Conservation (phyloP, 2,113 vertebrate species). For the Brachyhypopomus occidentalis region DNA sequence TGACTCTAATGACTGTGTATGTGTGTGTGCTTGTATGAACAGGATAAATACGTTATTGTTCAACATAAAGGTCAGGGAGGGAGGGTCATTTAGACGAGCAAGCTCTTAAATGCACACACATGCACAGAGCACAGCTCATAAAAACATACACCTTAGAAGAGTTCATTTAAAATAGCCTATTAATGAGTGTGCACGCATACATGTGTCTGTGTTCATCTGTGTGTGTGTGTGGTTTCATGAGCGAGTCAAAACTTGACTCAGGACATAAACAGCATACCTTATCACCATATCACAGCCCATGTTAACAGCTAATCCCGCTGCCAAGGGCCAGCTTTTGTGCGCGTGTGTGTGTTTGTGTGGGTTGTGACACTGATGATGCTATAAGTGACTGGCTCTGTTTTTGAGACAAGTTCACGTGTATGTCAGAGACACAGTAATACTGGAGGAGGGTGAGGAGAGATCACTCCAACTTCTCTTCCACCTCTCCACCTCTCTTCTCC, state of each 20-base stretch:
- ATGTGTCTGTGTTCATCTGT: background rate
- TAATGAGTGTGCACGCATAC: slow-evolving; percentile 1
- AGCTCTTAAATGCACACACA: background rate
- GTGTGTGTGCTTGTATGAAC: background rate
- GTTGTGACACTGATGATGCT: background rate
- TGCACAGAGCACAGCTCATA: background rate
- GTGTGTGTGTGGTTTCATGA: slow-evolving; percentile 49
- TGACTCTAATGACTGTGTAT: slow-evolving; percentile 28
- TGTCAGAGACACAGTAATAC: background rate
- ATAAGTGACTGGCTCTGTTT: background rate
- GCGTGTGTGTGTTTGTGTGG: slow-evolving; percentile 26
- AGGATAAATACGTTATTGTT: slow-evolving; percentile 45
- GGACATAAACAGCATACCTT: slow-evolving; percentile 11
- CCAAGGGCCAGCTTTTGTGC: background rate
- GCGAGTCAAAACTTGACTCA: slow-evolving; percentile 21
- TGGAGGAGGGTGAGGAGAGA: too few species aligned
- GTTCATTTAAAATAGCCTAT: background rate
- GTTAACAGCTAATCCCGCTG: too few species aligned
- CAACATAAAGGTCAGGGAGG: slow-evolving; percentile 45
- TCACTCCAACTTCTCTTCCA: background rate
- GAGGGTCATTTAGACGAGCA: background rate
- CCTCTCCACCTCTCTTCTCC: background rate
- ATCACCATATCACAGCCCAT: slow-evolving; percentile 1
- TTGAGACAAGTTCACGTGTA: background rate
- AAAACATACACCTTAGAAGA: slow-evolving; percentile 18